phyloP scores from a whole-genome alignment of 2,797 vertebrate species.

The Echiichthys vipera region DNA sequence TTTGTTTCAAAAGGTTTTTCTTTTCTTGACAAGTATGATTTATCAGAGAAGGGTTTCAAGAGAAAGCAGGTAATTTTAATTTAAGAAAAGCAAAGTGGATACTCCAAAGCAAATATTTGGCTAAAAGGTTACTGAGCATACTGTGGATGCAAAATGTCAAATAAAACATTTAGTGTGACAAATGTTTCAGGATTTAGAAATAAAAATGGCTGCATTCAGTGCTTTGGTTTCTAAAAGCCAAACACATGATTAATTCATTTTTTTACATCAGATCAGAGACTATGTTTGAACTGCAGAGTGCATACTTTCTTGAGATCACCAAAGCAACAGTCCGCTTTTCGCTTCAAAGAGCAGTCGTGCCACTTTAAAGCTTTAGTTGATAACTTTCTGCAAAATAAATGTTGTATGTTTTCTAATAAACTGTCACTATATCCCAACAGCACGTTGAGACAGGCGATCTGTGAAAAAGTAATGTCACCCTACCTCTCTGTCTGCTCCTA shows the following conservation, averaged over 20 bases:
- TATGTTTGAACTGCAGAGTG: slow-evolving; percentile 27
- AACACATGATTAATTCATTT: slow-evolving; percentile 38
- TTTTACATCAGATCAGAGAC: slow-evolving; percentile 47
- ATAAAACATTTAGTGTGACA: slow-evolving; percentile 6
- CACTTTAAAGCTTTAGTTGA: slow-evolving; percentile 11
- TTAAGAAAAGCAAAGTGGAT: too few species aligned
- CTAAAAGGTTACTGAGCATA: too few species aligned
- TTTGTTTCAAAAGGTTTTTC: neutral
- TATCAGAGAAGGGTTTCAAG: too few species aligned
- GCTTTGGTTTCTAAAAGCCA: slow-evolving; percentile 9
- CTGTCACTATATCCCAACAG: too few species aligned
- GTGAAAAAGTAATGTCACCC: too few species aligned
- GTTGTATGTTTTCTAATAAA: too few species aligned
- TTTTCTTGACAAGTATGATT: too few species aligned
- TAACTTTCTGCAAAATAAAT: too few species aligned
- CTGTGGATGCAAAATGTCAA: slow-evolving; percentile 18
- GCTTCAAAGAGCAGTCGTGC: slow-evolving; percentile 12
- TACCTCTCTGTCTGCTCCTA: too few species aligned
- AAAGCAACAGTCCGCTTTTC: slow-evolving; percentile 10
- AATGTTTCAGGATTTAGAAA: slow-evolving; percentile 3
- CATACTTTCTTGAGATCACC: slow-evolving; percentile 10
- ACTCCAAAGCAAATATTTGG: too few species aligned
- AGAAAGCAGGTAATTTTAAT: too few species aligned
- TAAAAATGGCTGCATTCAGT: slow-evolving; percentile 18
- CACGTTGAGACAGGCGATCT: too few species aligned